Conservation (phyloP, 2,797 vertebrate genomes). For the Typhlichthys eigenmanni region DNA sequence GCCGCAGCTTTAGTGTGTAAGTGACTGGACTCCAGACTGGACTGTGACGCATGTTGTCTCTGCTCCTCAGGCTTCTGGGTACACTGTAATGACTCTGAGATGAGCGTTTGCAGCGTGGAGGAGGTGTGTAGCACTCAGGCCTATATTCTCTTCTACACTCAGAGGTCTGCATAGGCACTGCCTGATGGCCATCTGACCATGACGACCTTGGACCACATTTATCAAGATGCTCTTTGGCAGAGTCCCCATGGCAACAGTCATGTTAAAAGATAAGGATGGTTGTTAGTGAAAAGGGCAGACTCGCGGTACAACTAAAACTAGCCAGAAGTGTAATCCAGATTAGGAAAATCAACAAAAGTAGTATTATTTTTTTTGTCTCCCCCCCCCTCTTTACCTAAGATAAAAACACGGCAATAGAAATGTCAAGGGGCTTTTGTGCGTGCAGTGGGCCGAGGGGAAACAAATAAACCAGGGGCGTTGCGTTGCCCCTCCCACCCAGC, state of each 20-base stretch:
- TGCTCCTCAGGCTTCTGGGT: constrained; percentile 92
- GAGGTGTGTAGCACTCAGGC: constrained; percentile 99
- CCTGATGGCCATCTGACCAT: constrained; percentile 71
- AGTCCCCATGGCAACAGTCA: constrained; percentile 16
- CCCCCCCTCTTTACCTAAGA: constrained; percentile 71
- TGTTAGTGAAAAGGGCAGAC: too few relatives aligned
- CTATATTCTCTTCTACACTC: constrained; percentile 99
- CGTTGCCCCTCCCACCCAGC: constrained; percentile 59
- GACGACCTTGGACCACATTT: constrained; percentile 67
- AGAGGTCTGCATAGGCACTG: constrained; percentile 88
- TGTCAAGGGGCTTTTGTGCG: constrained; percentile 79
- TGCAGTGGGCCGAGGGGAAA: constrained; percentile 74
- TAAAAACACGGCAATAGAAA: constrained; percentile 80
- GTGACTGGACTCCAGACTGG: too few relatives aligned
- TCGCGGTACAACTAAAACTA: too few relatives aligned
- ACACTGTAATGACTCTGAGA: constrained; percentile 99
- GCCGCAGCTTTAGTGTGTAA: too few relatives aligned
- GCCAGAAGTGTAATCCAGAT: too few relatives aligned
- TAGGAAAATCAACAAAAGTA: too few relatives aligned
- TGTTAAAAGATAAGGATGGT: too few relatives aligned
- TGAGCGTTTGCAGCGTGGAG: constrained; percentile 98
- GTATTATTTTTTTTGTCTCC: too few relatives aligned
- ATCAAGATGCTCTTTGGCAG: constrained; percentile 47
- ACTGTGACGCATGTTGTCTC: neutral
- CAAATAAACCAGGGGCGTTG: constrained; percentile 79